Evolutionary conservation across 2,797 vertebrate genomes (phyloP), one percentile per base, ranked within the genome.

Genomic region (Muraenolepis orangiensis): DNA sequence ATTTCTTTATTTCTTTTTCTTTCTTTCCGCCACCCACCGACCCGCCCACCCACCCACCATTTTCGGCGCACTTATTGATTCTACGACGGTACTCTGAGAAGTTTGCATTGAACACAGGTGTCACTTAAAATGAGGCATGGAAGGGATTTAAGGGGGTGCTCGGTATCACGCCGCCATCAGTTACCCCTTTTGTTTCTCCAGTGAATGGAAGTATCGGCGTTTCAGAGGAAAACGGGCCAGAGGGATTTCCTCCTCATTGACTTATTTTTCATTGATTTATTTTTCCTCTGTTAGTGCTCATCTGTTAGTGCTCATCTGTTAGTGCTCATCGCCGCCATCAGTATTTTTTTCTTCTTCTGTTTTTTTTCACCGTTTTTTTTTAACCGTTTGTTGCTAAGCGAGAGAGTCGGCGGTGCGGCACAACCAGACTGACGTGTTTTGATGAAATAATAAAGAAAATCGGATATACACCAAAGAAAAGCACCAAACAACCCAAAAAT

Each of bases 101-200:
- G 84, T 81, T 76, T 77, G 72, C 86, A 88, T 91, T 76, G 87
- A 88, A 73, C 79, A 80, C 32, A 77, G 18, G 80, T 84, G 85
- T 87, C 87, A 89, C 83, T 89, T 89, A 87, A 86, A 87, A 88
- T 89, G 88, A 88, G 84, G 79, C 84, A 90, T 83, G 80, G 46
- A 75, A 75, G 77, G 77, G 71, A 87, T 85, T 78, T n/a, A n/a
- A n/a, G 76, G 34, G 64, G 76, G 78, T 87, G 86, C 80, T 86
- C 16, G 7, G 87, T 80, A 79, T 57, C 16, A n/a, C 79, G 71
- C 77, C 16, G 14, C 71, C 80, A 74, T 82, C 84, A 74, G 82
- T 85, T 88, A 61, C 20, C 82, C 82, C 75, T 84, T 84, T 82
- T 74, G 79, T 57, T 71, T 14, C 64, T 80, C 74, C 76, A 75